Conservation (phyloP, 2,113 vertebrate genomes). For the Electrona antarctica region DNA sequence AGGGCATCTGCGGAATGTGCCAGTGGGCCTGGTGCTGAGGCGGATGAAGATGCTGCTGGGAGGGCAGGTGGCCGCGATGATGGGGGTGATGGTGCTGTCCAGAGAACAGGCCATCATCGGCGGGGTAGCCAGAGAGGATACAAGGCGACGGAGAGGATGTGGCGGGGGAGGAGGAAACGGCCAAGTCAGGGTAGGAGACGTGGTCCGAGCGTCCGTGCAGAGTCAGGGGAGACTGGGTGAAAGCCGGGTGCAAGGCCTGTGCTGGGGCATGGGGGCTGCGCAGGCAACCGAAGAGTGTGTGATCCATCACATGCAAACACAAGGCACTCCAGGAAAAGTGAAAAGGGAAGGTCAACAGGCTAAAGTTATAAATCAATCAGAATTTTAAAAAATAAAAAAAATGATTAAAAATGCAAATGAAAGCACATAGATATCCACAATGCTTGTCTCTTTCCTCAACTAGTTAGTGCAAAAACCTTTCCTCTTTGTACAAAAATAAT, state of each 20-base stretch:
- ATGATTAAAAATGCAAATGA: constrained; percentile 34
- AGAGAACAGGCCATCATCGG: constrained; percentile 91
- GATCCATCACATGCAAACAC: constrained; percentile 89
- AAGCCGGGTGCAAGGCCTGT: constrained; percentile 92
- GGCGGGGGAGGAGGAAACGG: constrained; percentile 83
- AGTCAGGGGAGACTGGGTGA: constrained; percentile 90
- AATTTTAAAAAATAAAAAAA: constrained; percentile 11
- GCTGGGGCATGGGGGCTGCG: constrained; percentile 92
- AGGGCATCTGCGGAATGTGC: constrained; percentile 83
- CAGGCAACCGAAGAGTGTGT: constrained; percentile 97
- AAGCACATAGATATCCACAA: constrained; percentile 59
- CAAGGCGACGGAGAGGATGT: constrained; percentile 87
- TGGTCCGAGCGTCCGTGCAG: constrained; percentile 96
- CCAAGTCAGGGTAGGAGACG: constrained; percentile 95
- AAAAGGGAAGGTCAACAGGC: constrained; percentile 27
- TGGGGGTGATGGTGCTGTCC: constrained; percentile 88
- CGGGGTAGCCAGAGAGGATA: constrained; percentile 92
- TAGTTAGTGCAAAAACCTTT: constrained; percentile 43
- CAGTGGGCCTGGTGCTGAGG: constrained; percentile 76
- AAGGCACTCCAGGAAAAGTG: constrained; percentile 70
- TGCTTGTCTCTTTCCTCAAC: constrained; percentile 41
- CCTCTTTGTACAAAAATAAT: constrained; percentile 62
- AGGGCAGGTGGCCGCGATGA: constrained; percentile 80
- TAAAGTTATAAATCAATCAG: constrained; percentile 36
- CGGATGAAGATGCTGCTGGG: constrained; percentile 76